These are phyloP conservation scores for Pyrgus malvae DNA, from an alignment of 2,888 invertebrate species.

Conservation along the genomic window DNA sequence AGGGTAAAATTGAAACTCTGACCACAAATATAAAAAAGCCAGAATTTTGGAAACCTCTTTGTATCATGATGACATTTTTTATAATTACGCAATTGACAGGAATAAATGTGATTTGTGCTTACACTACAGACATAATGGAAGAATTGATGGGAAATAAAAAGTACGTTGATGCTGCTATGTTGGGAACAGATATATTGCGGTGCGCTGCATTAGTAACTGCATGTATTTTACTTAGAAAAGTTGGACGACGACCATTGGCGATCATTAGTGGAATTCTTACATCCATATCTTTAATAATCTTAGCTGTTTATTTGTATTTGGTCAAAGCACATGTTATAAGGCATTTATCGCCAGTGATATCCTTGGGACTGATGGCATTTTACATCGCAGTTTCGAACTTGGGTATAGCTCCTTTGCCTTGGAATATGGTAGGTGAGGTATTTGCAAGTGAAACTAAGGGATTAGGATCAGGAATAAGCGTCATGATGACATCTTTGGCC, in stretches of 20 bases:
- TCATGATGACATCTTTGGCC: constrained; percentile 84
- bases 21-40: constrained; percentile 69
- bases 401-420: constrained; percentile 85
- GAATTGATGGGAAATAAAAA: constrained; percentile 76
- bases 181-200: constrained; percentile 84
- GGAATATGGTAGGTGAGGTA: constrained; percentile 89
- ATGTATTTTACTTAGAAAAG: constrained; percentile 81
- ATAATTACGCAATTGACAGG: constrained; percentile 86
- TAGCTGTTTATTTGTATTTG: constrained; percentile 75
- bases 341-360: constrained; percentile 57
- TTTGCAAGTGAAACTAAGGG: constrained; percentile 85
- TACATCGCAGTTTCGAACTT: constrained; percentile 83
- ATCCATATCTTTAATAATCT: constrained; percentile 76
- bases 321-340: constrained; percentile 47
- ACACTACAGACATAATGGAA: constrained; percentile 85
- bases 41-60: constrained; percentile 83
- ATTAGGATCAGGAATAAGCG: constrained; percentile 85
- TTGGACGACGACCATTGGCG: constrained; percentile 84
- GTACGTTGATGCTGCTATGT: constrained; percentile 83
- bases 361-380: constrained; percentile 76
- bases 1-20: constrained; percentile 59
- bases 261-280: constrained; percentile 84
- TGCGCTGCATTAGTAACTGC: constrained; percentile 82
- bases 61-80: constrained; percentile 84
- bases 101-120: constrained; percentile 86